phyloP scores from a whole-genome alignment of 1,140 invertebrate species.

The Anadara kagoshimensis region DNA sequence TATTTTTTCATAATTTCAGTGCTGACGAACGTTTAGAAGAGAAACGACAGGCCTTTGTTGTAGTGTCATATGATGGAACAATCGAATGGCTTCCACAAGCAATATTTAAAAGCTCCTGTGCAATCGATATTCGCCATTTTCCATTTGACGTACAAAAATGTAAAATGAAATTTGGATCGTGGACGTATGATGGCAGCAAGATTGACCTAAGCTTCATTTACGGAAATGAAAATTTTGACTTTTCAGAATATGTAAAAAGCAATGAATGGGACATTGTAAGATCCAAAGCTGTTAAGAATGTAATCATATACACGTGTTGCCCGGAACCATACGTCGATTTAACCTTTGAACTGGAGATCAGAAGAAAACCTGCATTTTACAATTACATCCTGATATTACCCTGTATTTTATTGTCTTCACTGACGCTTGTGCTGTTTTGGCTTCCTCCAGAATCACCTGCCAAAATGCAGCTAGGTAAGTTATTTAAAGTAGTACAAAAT shows the following conservation, averaged over 20 bases:
- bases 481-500: not conserved
- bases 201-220: constrained; percentile 68
- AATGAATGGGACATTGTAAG: constrained; percentile 73
- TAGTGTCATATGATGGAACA: constrained; percentile 87
- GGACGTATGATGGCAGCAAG: constrained; percentile 73
- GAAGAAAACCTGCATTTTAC: constrained; percentile 72
- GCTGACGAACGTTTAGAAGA: constrained; percentile 72
- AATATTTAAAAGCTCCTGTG: constrained; percentile 98
- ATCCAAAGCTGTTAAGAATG: constrained; percentile 60
- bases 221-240: constrained; percentile 62
- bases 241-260: constrained; percentile 70
- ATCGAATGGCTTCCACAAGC: constrained; percentile 98
- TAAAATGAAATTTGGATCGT: constrained; percentile 72
- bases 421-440: constrained; percentile 75
- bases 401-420: constrained; percentile 71
- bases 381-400: constrained; percentile 74
- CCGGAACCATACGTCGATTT: constrained; percentile 72
- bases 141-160: constrained; percentile 73
- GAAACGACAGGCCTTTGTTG: constrained; percentile 68
- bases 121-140: constrained; percentile 78
- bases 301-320: constrained; percentile 72
- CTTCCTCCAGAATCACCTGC: constrained; percentile 74
- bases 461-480: constrained; percentile 74
- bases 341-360: constrained; percentile 68
- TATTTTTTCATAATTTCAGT: constrained; percentile 53